Percentiles rank a stretch among this genome's conserved stretches.
Evolutionary conservation across 2,113 vertebrate species (phyloP).

Genomic region (Catharus fuscescens): DNA sequence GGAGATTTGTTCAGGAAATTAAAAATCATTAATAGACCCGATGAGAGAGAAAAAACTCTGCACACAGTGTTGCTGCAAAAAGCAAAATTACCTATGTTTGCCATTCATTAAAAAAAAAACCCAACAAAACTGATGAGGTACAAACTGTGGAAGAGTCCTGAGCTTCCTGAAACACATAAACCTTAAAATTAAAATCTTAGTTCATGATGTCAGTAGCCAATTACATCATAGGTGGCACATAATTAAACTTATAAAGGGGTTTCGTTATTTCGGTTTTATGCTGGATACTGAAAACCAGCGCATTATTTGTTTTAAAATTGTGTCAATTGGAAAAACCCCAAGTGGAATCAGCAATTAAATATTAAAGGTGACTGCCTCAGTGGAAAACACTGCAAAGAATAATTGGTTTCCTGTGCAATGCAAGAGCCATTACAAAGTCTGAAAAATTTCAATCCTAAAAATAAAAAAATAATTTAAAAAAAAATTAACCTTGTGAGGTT

Average conservation of each 20-base stretch:
- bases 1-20: slow-evolving; percentile 40
- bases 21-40: slow-evolving; percentile 3
- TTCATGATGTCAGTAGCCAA: slow-evolving; percentile 51
- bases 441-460: not conserved
- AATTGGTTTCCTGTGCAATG: slow-evolving; percentile 11
- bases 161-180: slow-evolving; percentile 54
- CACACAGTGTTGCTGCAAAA: slow-evolving; percentile 29
- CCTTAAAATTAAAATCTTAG: slow-evolving; percentile 46
- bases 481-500: not conserved
- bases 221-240: slow-evolving; percentile 56
- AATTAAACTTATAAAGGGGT: slow-evolving; percentile 66
- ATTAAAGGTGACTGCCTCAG: slow-evolving; percentile 44
- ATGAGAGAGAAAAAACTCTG: slow-evolving; percentile 3
- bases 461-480: not conserved
- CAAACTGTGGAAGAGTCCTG: slow-evolving; percentile 41
- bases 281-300: slow-evolving; percentile 33
- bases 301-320: slow-evolving; percentile 58
- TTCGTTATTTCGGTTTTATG: slow-evolving; percentile 37
- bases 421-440: not conserved
- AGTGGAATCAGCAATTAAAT: slow-evolving; percentile 56
- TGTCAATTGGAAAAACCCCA: slow-evolving; percentile 47
- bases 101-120: not conserved
- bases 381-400: slow-evolving; percentile 4
- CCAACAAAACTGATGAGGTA: not conserved
- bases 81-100: slow-evolving; percentile 19